Conservation (phyloP, 2,113 vertebrate genomes). For the Nanger granti region DNA sequence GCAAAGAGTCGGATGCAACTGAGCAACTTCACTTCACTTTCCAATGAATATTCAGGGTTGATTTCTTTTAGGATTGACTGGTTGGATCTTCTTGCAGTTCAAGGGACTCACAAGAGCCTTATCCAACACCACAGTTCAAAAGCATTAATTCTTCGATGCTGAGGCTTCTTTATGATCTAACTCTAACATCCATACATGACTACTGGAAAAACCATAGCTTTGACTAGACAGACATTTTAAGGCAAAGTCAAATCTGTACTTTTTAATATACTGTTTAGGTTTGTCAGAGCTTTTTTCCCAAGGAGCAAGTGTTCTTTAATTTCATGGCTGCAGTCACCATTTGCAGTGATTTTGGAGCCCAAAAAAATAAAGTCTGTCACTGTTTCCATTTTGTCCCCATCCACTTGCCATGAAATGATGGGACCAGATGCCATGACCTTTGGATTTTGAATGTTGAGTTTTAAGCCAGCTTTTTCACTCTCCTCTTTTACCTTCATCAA, state of each 20-base stretch:
- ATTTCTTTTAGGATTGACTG: not conserved
- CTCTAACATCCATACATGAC: not conserved
- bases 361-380: not conserved
- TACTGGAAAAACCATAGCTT: not conserved
- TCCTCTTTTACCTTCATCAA: not conserved
- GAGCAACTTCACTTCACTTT: not conserved
- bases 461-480: not conserved
- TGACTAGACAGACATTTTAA: not conserved
- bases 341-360: not conserved
- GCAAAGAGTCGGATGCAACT: fast-evolving
- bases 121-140: not conserved
- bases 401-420: not conserved
- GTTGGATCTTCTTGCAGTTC: not conserved
- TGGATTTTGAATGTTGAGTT: not conserved
- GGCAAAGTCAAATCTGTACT: not conserved
- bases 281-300: not conserved
- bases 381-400: not conserved
- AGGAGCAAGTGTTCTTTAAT: not conserved
- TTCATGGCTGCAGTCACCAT: not conserved
- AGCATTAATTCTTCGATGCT: not conserved
- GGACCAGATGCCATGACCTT: not conserved
- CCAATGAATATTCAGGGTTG: not conserved
- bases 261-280: not conserved
- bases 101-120: not conserved
- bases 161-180: not conserved